Percentiles rank a stretch among this genome's conserved stretches.
Evolutionary conservation across 2,888 invertebrate genomes (phyloP).

Genomic region (Euproctis similis): DNA sequence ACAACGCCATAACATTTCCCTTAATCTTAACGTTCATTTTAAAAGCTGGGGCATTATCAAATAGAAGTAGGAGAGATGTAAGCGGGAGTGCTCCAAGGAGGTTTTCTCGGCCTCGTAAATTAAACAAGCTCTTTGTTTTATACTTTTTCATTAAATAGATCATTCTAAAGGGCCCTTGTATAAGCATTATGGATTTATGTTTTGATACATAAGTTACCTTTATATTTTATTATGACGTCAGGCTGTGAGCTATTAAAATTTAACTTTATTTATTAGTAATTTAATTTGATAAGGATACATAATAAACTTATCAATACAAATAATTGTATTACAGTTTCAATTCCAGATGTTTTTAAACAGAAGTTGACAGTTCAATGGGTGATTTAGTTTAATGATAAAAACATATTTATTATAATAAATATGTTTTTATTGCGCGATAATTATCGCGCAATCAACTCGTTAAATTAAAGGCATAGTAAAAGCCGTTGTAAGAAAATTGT

Average conservation of each 20-base stretch:
- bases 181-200: slow-evolving; percentile 43
- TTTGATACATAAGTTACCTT: slow-evolving; percentile 10
- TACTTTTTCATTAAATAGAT: slow-evolving; percentile 61
- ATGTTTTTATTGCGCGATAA: too few relatives aligned
- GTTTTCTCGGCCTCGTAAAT: slow-evolving; percentile 50
- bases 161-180: slow-evolving; percentile 49
- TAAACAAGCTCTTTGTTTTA: slow-evolving; percentile 52
- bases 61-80: slow-evolving; percentile 31
- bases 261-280: too few relatives aligned
- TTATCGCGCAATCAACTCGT: too few relatives aligned
- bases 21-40: slow-evolving; percentile 53
- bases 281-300: too few relatives aligned
- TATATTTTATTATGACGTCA: slow-evolving; percentile 2
- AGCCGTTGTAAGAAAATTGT: slow-evolving; percentile 24
- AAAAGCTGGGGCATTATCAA: slow-evolving; percentile 47
- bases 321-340: too few relatives aligned
- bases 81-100: slow-evolving; percentile 40
- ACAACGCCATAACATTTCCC: slow-evolving; percentile 35
- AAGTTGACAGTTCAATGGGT: too few relatives aligned
- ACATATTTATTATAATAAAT: too few relatives aligned
- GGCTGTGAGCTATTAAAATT: background rate
- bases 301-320: too few relatives aligned
- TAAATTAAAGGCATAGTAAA: too few relatives aligned
- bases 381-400: background rate
- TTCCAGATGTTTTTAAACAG: too few relatives aligned